These are phyloP conservation scores for Tetrao urogallus DNA, from an alignment of 2,113 vertebrate genomes.

Conservation along the genomic window DNA sequence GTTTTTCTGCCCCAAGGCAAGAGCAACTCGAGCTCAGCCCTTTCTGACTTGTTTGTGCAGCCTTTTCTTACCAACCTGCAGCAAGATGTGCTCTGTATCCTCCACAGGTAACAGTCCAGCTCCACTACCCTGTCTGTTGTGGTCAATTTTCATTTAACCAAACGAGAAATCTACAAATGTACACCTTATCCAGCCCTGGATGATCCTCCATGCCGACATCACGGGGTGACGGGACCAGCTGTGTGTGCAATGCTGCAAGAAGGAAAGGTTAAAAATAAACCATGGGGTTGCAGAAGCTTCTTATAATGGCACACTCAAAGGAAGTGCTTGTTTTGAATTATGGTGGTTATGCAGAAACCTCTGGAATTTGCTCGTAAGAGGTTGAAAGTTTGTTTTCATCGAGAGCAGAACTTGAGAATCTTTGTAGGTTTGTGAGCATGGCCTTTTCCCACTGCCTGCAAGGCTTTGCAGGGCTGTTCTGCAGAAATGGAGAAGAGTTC, in stretches of 20 bases:
- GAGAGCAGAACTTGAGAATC: neutral
- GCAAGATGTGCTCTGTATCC: accelerated
- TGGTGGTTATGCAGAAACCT: neutral
- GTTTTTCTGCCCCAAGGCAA: neutral
- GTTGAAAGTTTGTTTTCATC: neutral
- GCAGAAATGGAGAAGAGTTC: neutral
- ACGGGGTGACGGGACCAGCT: too few relatives aligned
- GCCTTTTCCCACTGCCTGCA: neutral
- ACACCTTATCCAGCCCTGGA: neutral
- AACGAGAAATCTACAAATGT: neutral
- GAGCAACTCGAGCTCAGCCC: neutral
- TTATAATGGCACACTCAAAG: neutral
- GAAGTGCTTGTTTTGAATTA: neutral
- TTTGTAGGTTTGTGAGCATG: neutral
- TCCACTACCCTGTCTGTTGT: neutral
- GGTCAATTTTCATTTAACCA: neutral
- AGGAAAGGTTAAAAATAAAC: neutral
- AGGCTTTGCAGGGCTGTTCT: accelerated
- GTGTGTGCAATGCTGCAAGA: neutral
- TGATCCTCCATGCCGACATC: neutral
- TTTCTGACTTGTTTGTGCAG: neutral
- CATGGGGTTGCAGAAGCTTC: neutral
- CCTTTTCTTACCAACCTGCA: neutral
- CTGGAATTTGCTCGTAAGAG: neutral
- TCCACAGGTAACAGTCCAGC: accelerated